A percentile compares a stretch with the other conserved stretches of the same genome.
Evolutionary conservation across 2,113 vertebrate species (phyloP).

Genomic region (Poeciliopsis prolifica): DNA sequence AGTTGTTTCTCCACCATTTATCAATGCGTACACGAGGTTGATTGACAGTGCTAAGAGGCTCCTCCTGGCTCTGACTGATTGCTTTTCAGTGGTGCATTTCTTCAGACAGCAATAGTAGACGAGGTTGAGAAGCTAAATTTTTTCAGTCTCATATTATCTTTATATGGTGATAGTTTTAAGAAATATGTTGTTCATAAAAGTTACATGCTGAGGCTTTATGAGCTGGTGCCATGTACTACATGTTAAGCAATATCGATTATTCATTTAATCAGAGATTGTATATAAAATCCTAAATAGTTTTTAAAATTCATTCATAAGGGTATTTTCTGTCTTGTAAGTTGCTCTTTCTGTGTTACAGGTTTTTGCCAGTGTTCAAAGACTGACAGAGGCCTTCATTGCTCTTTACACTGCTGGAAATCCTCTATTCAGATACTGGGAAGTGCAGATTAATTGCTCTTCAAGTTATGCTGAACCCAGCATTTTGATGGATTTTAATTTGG

Average conservation of each 20-base stretch:
- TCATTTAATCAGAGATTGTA: neutral
- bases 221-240: neutral
- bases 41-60: no score
- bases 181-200: no score
- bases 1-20: no score
- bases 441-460: conserved; percentile 78
- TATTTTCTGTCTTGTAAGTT: neutral
- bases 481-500: conserved; percentile 83
- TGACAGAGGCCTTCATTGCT: conserved; percentile 86
- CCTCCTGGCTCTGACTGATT: no score
- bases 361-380: conserved; percentile 87
- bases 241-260: neutral
- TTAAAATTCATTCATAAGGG: neutral
- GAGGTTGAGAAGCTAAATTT: no score
- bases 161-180: no score
- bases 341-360: conserved; percentile 75
- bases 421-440: conserved; percentile 88
- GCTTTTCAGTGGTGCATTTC: no score
- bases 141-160: no score
- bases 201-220: neutral
- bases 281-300: neutral
- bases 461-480: conserved; percentile 59
- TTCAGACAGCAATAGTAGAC: no score
- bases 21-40: no score
- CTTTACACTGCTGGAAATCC: conserved; percentile 89